Percentiles rank a stretch among this genome's conserved stretches.
Conservation (phyloP, 92 coral and sea anemone species). For the Phenganax marumi region DNA sequence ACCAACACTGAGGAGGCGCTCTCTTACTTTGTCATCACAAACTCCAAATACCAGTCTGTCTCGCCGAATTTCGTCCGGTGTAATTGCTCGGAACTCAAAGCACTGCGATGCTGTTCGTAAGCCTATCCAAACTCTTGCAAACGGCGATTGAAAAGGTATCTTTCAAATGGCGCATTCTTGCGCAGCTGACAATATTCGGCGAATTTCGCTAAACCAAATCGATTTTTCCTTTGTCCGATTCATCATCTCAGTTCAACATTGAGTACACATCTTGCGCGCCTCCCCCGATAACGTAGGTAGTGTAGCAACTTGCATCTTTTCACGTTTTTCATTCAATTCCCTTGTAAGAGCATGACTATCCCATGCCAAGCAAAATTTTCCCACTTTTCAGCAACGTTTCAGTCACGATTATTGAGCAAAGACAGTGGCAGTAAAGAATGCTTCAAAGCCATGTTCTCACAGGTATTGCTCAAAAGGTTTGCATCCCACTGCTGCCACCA, state of each 20-base stretch:
- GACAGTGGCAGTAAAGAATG: slow-evolving; percentile 31
- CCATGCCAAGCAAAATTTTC: slow-evolving; percentile 49
- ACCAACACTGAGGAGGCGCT: slow-evolving; percentile 52
- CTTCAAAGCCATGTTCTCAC: slow-evolving; percentile 31
- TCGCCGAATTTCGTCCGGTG: slow-evolving; percentile 50
- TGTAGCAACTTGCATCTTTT: slow-evolving; percentile 49
- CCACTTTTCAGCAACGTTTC: too few relatives aligned
- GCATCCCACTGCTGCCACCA: too few relatives aligned
- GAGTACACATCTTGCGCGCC: slow-evolving; percentile 55
- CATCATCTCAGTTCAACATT: slow-evolving; percentile 47
- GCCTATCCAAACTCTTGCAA: too few relatives aligned
- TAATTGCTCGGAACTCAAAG: slow-evolving; percentile 55
- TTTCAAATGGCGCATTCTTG: slow-evolving; percentile 56
- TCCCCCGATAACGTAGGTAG: slow-evolving; percentile 52
- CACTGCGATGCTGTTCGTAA: slow-evolving; percentile 58
- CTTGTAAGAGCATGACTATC: slow-evolving; percentile 35
- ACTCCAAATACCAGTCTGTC: slow-evolving; percentile 57
- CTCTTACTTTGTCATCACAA: slow-evolving; percentile 51
- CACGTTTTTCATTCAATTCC: slow-evolving; percentile 42
- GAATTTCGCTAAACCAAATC: too few relatives aligned
- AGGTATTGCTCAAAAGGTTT: too few relatives aligned
- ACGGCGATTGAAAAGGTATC: slow-evolving; percentile 51
- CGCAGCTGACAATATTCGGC: slow-evolving; percentile 60
- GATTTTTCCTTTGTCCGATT: slow-evolving; percentile 35
- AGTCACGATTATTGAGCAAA: slow-evolving; percentile 34